phyloP scores from a whole-genome alignment of 2,113 vertebrate species.

The Takifugu flavidus region DNA sequence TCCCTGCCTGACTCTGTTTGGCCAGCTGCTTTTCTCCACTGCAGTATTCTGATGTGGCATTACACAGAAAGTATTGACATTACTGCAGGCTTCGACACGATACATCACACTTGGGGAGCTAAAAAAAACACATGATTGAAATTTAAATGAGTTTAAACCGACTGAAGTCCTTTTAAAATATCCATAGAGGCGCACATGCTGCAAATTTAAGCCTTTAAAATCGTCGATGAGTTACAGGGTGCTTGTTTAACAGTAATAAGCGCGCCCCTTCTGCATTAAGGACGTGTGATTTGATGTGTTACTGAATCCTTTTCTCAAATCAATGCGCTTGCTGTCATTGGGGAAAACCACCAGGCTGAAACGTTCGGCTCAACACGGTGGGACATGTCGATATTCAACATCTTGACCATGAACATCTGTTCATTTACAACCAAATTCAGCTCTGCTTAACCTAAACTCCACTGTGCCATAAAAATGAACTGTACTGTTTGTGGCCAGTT shows the following conservation, averaged over 20 bases:
- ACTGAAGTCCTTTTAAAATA: not conserved
- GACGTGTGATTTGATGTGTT: conserved; percentile 15
- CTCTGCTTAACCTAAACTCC: conserved; percentile 35
- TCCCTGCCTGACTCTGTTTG: conserved; percentile 37
- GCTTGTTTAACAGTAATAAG: conserved; percentile 3
- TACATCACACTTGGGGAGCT: not conserved
- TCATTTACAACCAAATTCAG: conserved; percentile 24
- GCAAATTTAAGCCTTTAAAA: not conserved
- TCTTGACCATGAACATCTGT: conserved; percentile 46
- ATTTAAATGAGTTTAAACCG: not conserved
- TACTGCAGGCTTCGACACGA: conserved; percentile 41
- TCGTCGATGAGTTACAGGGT: too few relatives aligned
- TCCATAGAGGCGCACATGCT: not conserved
- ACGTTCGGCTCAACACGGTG: conserved; percentile 26
- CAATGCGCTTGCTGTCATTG: conserved; percentile 21
- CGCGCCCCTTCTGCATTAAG: not conserved
- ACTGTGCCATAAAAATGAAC: conserved; percentile 14
- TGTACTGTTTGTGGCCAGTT: conserved; percentile 18
- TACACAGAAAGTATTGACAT: conserved; percentile 29
- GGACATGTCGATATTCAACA: conserved; percentile 40
- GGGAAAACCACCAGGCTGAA: conserved; percentile 30
- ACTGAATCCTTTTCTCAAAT: conserved; percentile 21
- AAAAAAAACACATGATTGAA: too few relatives aligned
- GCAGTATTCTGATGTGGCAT: conserved; percentile 7
- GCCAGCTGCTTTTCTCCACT: conserved; percentile 31